Evolutionary conservation across 2,113 vertebrate genomes (phyloP).

Genomic region (Rhinoptilus africanus): DNA sequence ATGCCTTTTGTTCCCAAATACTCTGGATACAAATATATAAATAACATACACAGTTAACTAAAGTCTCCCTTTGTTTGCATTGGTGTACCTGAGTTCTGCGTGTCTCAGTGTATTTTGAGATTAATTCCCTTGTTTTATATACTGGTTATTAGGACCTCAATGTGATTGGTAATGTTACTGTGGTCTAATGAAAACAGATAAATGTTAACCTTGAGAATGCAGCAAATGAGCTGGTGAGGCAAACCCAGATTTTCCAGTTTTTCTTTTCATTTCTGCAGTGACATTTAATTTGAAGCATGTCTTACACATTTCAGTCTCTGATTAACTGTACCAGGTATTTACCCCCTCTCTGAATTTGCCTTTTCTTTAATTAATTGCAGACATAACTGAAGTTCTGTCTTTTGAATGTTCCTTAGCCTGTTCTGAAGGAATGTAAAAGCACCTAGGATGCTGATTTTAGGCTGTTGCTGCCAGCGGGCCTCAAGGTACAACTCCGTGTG

Average conservation of each 20-base stretch:
- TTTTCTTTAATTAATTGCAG: neutral
- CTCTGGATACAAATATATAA: neutral
- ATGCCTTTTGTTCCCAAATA: neutral
- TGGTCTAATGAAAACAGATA: neutral
- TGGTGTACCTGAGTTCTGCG: neutral
- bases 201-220: neutral
- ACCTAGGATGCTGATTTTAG: neutral
- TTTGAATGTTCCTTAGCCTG: neutral
- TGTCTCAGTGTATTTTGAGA: neutral
- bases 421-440: neutral
- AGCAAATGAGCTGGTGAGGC: neutral
- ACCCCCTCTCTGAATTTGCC: neutral
- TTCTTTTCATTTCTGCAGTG: neutral
- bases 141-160: neutral
- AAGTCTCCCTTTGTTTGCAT: neutral
- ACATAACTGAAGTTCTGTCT: neutral
- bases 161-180: neutral
- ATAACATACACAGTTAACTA: neutral
- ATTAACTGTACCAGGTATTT: neutral
- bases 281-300: neutral
- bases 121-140: neutral
- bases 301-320: neutral
- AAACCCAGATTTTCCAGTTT: neutral
- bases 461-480: fast-evolving
- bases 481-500: fast-evolving